Evolutionary conservation across 1,140 invertebrate species (phyloP).

Genomic region (Ips typographus): DNA sequence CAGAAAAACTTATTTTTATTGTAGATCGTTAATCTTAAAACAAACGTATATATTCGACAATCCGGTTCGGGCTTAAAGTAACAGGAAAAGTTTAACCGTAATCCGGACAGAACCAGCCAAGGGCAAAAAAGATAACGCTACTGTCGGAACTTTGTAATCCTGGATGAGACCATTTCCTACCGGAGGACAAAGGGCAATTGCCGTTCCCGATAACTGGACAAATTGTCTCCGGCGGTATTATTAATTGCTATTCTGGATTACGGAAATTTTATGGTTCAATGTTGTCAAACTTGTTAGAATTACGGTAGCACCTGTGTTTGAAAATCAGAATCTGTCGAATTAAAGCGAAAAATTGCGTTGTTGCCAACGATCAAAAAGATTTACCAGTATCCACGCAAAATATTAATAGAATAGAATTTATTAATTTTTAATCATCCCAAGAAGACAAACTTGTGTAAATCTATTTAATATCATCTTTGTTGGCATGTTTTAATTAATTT

Average conservation of each 20-base stretch:
- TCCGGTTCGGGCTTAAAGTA: too few relatives aligned
- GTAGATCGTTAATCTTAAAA: too few relatives aligned
- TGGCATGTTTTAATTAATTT: neutral
- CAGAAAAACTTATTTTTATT: too few relatives aligned
- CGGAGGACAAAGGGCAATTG: neutral
- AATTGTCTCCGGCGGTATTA: neutral
- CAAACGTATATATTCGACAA: too few relatives aligned
- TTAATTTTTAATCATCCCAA: neutral
- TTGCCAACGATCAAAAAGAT: neutral
- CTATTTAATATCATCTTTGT: neutral
- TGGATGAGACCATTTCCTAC: neutral
- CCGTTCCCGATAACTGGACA: conserved; percentile 7
- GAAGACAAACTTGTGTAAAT: neutral
- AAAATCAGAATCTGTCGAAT: neutral
- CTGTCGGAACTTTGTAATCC: too few relatives aligned
- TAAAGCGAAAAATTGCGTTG: neutral
- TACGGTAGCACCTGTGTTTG: neutral
- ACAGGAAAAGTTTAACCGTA: too few relatives aligned
- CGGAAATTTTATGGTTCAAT: neutral
- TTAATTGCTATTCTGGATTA: conserved; percentile 7
- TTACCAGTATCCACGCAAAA: neutral
- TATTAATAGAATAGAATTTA: neutral
- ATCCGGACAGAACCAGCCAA: too few relatives aligned
- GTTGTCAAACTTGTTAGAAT: conserved; percentile 2
- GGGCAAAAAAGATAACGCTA: too few relatives aligned